These are phyloP conservation scores for Pedicia rivosa DNA, from an alignment of 2,888 invertebrate genomes.

Conservation along the genomic window DNA sequence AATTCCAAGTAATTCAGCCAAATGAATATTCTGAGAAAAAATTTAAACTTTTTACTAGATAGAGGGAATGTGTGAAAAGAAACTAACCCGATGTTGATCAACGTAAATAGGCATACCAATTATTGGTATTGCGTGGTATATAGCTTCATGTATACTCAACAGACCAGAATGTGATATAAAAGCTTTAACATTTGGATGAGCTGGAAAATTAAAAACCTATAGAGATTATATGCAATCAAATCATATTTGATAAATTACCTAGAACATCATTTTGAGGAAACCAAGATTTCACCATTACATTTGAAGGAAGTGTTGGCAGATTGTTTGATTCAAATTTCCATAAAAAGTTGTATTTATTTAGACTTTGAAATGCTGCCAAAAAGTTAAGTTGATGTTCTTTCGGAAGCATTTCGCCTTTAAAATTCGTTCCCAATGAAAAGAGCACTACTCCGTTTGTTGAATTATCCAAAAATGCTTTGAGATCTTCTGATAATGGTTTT, in stretches of 20 bases:
- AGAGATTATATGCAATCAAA: too few relatives aligned
- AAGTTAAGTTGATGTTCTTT: constrained; percentile 13
- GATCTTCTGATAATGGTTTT: constrained; percentile 5
- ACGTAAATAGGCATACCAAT: constrained; percentile 20
- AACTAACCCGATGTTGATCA: constrained; percentile 18
- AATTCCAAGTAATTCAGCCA: too few relatives aligned
- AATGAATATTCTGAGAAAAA: too few relatives aligned
- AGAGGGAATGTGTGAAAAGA: too few relatives aligned
- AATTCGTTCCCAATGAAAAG: constrained; percentile 23
- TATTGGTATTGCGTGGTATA: constrained; percentile 21
- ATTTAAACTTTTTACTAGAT: too few relatives aligned
- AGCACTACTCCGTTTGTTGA: constrained; percentile 21
- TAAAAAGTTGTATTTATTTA: constrained; percentile 23
- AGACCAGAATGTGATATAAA: constrained; percentile 23
- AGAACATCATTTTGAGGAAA: constrained; percentile 34
- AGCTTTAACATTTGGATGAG: constrained; percentile 16
- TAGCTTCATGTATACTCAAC: constrained; percentile 21
- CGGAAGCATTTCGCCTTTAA: constrained; percentile 14
- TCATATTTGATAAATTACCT: constrained; percentile 30
- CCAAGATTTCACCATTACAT: constrained; percentile 32
- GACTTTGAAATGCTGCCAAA: constrained; percentile 16
- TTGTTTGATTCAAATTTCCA: constrained; percentile 23
- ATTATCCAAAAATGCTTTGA: constrained; percentile 4
- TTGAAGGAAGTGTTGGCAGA: constrained; percentile 17
- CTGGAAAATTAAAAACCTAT: too few relatives aligned